Evolutionary conservation across 2,113 vertebrate genomes (phyloP), one percentile per base, ranked within the genome.

Genomic region (Eleginops maclovinus): DNA sequence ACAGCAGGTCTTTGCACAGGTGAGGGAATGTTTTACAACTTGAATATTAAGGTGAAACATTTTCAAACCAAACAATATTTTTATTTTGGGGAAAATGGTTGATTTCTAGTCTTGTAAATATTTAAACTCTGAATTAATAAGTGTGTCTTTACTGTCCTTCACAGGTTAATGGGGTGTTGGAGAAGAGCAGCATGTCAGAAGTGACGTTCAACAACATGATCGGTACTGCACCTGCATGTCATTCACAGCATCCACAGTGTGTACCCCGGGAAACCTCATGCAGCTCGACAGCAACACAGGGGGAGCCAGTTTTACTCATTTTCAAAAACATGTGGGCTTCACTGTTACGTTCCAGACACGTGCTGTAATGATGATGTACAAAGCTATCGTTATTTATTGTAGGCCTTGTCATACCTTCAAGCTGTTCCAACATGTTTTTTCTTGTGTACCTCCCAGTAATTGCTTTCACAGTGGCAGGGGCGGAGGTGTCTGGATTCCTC

Each of bases 241-340:
- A 94, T 95, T 84, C 96, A 95, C 89, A 96, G 95, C 70, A 95
- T 93, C 0, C 96, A 97, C 53, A 95, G 95, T 95, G 95, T 44
- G 63, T 95, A 46, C 94, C 95, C 76, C 94, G 94, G 76, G 93
- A 94, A 31, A 96, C 49, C 95, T 96, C 66, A 94, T 94, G 65
- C 96, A 95, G 79, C 91, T 97, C 59, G 97, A 95, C 85, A 96
- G 96, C 92, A 96, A 94, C 58, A 94, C 96, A 87, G 94, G 97
- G 59, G 94, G 94, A 11, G 11, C 24, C 16, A 19, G 24, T 21
- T 53, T 46, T n/a, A 4, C 40, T 60, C 4, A 24, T 31, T 6
- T 21, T 49, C 2, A 68, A 62, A 66, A 24, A 21, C 4, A 54
- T 55, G n/a, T 54, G 12, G 17, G 3, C 22, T 26, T 62, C 0